Conservation (phyloP, 1,140 invertebrate species). For the Nephila pilipes region DNA sequence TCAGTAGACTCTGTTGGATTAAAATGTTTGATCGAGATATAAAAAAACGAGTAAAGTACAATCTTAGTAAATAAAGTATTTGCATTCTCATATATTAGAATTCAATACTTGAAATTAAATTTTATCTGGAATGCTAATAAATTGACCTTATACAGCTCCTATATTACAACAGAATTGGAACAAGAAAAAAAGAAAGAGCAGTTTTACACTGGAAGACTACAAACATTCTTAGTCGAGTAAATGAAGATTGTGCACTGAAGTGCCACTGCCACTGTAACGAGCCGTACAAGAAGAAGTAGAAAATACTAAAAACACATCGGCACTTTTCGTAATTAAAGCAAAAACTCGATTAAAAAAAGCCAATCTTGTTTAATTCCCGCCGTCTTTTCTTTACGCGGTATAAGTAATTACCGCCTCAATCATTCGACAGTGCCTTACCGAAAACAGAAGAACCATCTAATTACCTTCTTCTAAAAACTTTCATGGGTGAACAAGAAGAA, state of each 20-base stretch:
- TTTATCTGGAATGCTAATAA: too few relatives aligned
- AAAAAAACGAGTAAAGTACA: too few relatives aligned
- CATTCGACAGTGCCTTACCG: not conserved
- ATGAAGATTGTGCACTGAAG: not conserved
- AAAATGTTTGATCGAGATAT: too few relatives aligned
- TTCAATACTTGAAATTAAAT: too few relatives aligned
- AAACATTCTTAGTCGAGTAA: not conserved
- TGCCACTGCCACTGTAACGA: not conserved
- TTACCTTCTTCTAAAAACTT: not conserved
- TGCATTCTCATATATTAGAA: too few relatives aligned
- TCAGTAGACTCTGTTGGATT: too few relatives aligned
- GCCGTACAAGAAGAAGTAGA: not conserved
- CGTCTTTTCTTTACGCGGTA: slow-evolving; percentile 10
- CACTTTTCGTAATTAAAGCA: slow-evolving; percentile 26
- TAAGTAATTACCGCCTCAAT: slow-evolving; percentile 51
- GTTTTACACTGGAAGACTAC: not conserved
- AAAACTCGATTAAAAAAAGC: slow-evolving; percentile 41
- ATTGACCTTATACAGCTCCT: too few relatives aligned
- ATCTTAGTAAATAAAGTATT: too few relatives aligned
- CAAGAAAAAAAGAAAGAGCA: not conserved
- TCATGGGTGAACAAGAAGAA: not conserved
- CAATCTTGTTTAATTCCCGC: slow-evolving; percentile 40
- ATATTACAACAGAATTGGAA: too few relatives aligned
- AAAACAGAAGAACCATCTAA: slow-evolving; percentile 20
- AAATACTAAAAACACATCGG: not conserved